Base-by-base conservation (phyloP, 2,888 invertebrate species). In the Trachelus troglodyta region DNA sequence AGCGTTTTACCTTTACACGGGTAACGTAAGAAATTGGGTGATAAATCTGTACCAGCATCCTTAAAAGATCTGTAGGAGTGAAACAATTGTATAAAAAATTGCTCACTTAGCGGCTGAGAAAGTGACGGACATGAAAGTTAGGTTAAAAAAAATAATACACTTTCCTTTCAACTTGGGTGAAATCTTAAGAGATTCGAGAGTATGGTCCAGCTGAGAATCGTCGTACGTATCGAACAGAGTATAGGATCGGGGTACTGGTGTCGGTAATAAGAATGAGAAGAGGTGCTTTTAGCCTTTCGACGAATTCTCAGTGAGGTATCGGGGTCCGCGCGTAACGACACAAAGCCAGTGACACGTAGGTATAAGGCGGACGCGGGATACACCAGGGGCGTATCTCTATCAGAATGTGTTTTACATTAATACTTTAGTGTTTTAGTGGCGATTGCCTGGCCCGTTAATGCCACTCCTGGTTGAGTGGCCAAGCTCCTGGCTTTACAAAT, bases 321-420 rank as follows among this genome's bases (percentile, higher is more conserved):
- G 31, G 71, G 31, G 33, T 31, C 71, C 34, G 4, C 11, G 74
- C 74, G 74, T 35, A 74, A 35, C 35, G 74, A 74, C 37, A 74
- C 74, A 74, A 6, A 15, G 23, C 30, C 71, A 30, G 23, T 30
- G 71, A 71, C 71, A 23, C 23, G 56, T 56, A 56, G 56, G 56
- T 56, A 56, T 56, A 56, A 9, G 15, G 33, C 9, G 71, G 12
- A 11, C 33, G 71, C 71, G 71, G 4, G 71, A 31, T 31, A 9
- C 15, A 71, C 71, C 75, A 83, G 85, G 85, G 87, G 87, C 76
- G 86, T 91, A 91, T 91, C 90, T 90, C 89, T 91, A 91, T 91
- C 91, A 87, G 90, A 88, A 90, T 90, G 90, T 90, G 90, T 91
- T 91, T 90, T 90, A 91, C 91, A 91, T 91, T 91, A 91, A 91